Percentiles rank a stretch among this genome's conserved stretches.
phyloP scores from a whole-genome alignment of 2,797 vertebrate genomes.

The Eulemur coronatus region DNA sequence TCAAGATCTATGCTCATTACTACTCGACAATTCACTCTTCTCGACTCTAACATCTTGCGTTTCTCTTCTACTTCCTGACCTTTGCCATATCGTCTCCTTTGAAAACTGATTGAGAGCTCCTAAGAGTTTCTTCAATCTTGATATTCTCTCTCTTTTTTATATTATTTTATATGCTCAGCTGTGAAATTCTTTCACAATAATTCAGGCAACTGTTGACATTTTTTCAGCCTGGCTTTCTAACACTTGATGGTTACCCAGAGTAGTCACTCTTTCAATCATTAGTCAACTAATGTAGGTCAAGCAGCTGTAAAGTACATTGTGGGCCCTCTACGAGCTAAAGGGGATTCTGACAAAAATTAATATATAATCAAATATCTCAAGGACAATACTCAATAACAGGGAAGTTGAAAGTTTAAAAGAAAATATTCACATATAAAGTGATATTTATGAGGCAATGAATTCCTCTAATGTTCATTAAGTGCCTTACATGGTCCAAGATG shows the following conservation, averaged over 20 bases:
- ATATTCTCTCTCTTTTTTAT: background rate
- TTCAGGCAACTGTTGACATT: background rate
- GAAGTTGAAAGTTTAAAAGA: background rate
- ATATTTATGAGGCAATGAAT: background rate
- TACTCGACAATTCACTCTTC: background rate
- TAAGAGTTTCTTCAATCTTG: background rate
- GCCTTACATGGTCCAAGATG: too few relatives aligned
- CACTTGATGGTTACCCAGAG: background rate
- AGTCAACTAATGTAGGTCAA: background rate
- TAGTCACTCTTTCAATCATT: background rate
- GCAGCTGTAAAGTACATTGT: background rate
- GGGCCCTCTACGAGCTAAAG: background rate
- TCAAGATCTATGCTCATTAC: accelerated
- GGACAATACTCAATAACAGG: background rate
- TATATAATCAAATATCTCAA: background rate
- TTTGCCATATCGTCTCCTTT: background rate
- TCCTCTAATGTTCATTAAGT: background rate
- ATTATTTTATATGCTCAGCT: background rate
- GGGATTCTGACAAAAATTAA: background rate
- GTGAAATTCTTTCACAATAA: background rate
- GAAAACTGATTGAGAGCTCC: background rate
- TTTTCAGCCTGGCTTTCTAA: background rate
- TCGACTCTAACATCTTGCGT: background rate
- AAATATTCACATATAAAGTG: background rate
- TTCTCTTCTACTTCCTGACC: background rate